These are phyloP conservation scores for Loris lydekkerianus DNA, from an alignment of 2,797 vertebrate genomes.

Conservation along the genomic window DNA sequence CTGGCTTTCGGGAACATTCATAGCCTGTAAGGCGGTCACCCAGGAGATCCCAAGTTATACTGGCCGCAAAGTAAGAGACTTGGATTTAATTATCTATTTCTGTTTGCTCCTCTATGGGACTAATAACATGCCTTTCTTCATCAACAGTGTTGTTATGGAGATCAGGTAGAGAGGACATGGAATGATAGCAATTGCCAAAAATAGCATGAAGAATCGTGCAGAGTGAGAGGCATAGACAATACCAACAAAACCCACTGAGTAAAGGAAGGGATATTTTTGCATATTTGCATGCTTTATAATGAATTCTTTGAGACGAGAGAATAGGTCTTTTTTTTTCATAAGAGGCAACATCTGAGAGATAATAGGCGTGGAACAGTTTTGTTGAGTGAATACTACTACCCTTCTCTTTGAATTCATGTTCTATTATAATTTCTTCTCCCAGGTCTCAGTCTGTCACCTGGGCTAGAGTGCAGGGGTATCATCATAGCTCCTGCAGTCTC, in stretches of 20 bases:
- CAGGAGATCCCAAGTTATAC: neutral
- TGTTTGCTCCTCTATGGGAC: neutral
- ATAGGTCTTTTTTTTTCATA: neutral
- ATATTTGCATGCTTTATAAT: neutral
- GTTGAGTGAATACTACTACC: neutral
- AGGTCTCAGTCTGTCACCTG: neutral
- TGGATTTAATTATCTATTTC: neutral
- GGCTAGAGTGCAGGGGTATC: neutral
- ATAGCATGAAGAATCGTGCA: neutral
- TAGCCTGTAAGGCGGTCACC: accelerated
- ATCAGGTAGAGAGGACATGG: neutral
- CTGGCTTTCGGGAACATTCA: neutral
- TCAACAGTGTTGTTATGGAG: neutral
- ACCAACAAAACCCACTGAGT: neutral
- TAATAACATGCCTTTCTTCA: neutral
- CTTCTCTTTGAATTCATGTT: neutral
- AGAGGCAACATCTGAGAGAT: neutral
- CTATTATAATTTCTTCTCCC: neutral
- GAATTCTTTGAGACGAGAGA: neutral
- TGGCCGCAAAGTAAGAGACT: neutral
- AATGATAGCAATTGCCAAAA: neutral
- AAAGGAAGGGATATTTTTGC: neutral
- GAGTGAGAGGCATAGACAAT: neutral
- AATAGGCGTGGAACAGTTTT: neutral
- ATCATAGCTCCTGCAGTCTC: neutral